Evolutionary conservation across 2,113 vertebrate genomes (phyloP), one percentile per base, ranked within the genome.

Genomic region (Halcyon malimbica): DNA sequence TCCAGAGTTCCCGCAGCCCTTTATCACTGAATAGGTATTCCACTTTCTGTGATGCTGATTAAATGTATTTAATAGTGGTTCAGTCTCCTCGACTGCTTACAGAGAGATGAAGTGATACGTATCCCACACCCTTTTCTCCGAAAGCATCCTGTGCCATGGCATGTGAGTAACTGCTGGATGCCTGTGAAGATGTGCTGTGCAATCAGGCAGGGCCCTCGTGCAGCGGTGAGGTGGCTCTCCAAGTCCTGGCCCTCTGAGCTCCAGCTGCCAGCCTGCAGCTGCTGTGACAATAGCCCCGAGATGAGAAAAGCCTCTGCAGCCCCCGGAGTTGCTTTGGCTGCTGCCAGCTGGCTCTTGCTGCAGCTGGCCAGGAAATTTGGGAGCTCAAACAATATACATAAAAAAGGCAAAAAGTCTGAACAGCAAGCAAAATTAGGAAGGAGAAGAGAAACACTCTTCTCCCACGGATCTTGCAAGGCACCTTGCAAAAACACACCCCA

Each of bases 391-490:
- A 62, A 46, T 54, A 50, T 0, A 6, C 78, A 64, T 18, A 42
- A 63, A 94, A 88, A 65, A 35, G 35, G 35, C 10, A 81, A 95
- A 90, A 14, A 15, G 23, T 31, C 83, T 87, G 62, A 37, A 89
- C 85, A 87, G 60, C 80, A 95, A 93, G 94, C 11, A 87, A 80
- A 89, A 76, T 77, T 63, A 87, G 39, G 59, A 67, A 79, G 48
- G 37, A 57, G 51, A 71, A 75, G 65, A 50, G 91, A 67, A 50
- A 41, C 26, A 16, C 18, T 78, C 17, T 44, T 70, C 65, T 92
- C 19, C 54, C 35, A 11, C 33, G 41, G 48, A 57, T 48, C 88
- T 93, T 91, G 59, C 64, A 85, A 60, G 48, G 80, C 67, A 80
- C n/a, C 83, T 87, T 90, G 76, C 74, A 90, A 84, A 89, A 79